Evolutionary conservation across 2,888 invertebrate genomes (phyloP), one percentile per base, ranked within the genome.

Genomic region (Eledona agricola): DNA sequence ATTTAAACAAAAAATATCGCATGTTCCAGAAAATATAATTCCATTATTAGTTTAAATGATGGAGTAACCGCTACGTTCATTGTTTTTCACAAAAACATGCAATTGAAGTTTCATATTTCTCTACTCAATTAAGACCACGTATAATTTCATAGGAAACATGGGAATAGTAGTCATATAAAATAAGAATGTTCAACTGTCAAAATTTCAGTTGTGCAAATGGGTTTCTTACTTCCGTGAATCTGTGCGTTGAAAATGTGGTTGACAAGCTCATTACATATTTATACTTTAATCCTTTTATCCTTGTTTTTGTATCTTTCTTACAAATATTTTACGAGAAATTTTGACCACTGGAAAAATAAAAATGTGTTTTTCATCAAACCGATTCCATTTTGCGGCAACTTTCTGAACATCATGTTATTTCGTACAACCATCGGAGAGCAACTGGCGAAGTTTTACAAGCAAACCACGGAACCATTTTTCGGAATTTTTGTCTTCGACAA

Each of bases 401-500:
- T 66, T 6, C 43, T 19, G 2, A 58, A 58, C 5, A 46, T 66
- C 3, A 3, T 42, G 2, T 15, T 42, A 1, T 53, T 64, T 11
- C 54, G 56, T 22, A 50, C 29, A 11, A 47, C 51, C 1, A 50
- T 61, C 5, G 60, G 58, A 3, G 50, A 53, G 17, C 58, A 47
- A 52, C 13, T 63, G 11, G 47, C 34, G 4, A 19, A 28, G 2
- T 15, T 63, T 1, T 57, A 59, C 47, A 38, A 52, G 1, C 26
- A 46, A 3, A 57, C 45, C 1, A 51, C 61, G 5, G 64, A 68
- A 31, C 72, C 72, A 2, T 78, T 70, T 55, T 71, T 80, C 7
- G 82, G 82, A 1, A 74, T 81, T 25, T 81, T 77, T 59, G 73
- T 78, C 12, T 75, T 80, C 29, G 74, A 78, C 50, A 77, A 75